Percentiles rank a stretch among this genome's conserved stretches.
phyloP scores from a whole-genome alignment of 2,797 vertebrate species.

The Gila robusta region DNA sequence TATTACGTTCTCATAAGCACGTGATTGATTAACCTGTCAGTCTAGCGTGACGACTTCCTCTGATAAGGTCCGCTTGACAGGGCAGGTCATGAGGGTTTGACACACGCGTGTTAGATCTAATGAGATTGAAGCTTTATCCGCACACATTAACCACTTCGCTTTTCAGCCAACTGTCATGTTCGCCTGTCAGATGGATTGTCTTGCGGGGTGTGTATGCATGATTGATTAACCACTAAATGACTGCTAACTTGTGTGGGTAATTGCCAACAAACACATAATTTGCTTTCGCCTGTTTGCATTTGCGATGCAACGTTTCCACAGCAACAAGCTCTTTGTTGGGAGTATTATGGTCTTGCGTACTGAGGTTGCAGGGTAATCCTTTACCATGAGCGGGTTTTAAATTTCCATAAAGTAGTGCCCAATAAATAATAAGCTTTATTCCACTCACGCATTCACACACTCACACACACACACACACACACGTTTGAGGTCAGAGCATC shows the following conservation, averaged over 20 bases:
- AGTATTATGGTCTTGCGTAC: conserved; percentile 21
- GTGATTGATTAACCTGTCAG: conserved; percentile 49
- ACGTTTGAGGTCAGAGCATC: neutral
- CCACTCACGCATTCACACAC: neutral
- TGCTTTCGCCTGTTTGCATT: conserved; percentile 27
- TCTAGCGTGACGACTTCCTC: conserved; percentile 29
- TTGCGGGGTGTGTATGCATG: conserved; percentile 27
- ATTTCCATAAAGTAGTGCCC: conserved; percentile 10
- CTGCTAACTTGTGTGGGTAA: conserved; percentile 45
- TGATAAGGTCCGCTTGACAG: conserved; percentile 47
- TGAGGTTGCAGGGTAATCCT: conserved; percentile 18
- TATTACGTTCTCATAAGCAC: conserved; percentile 16
- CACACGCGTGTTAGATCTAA: conserved; percentile 36
- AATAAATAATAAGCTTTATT: conserved; percentile 42
- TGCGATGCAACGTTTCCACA: neutral
- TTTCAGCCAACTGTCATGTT: conserved; percentile 44
- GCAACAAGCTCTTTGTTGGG: conserved; percentile 24
- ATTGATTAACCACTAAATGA: conserved; percentile 55
- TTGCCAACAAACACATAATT: conserved; percentile 47
- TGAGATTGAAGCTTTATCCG: conserved; percentile 38
- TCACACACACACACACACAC: neutral
- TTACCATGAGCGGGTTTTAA: conserved; percentile 35
- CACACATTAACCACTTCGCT: conserved; percentile 25
- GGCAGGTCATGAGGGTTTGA: conserved; percentile 10
- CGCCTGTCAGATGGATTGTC: conserved; percentile 35